Evolutionary conservation across 1,140 invertebrate genomes (phyloP), one percentile per base, ranked within the genome.

Genomic region (Drosophila arizonae): DNA sequence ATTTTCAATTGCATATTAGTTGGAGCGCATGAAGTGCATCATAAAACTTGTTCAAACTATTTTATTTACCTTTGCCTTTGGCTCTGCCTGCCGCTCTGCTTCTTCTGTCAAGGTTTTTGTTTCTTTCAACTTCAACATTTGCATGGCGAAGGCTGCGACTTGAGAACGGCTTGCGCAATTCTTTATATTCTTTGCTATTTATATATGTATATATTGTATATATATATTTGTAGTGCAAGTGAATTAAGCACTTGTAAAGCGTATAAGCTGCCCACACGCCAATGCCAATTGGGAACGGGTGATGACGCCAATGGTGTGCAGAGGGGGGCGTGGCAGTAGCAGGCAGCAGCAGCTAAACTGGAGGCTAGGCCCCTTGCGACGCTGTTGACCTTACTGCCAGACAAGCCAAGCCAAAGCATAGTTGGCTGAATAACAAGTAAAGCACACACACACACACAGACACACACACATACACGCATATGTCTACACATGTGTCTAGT

Each of bases 201-300:
- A 15, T 30, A 15, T 30, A 6, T 10, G 3, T 15, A 6, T 11
- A 5, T 81, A 72, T 24, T 28, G 26, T 43, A 64, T 81, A 72
- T 2, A 24, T 30, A 26, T 43, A 64, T 87, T 69, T 30, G 28
- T 61, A 63, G 62, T 70, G 52, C 77, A 87, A 86, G 63, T 82
- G 76, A 76, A 86, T 84, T 86, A 79, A 72, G 84, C 82, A 88
- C 82, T 87, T 87, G 84, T 60, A 79, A 87, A 79, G 82, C 82
- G 82, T 78, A 87, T 87, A 86, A 86, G 54, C 81, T 76, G 76
- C 78, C 81, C 75, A 81, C 81, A 63, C 50, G 58, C 52, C 71
- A 73, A 69, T 72, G 65, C 65, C 66, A 74, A 63, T 36, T 54
- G 58, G 52, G 52, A 61, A 60, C 36, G 65, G 57, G 21, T 56